Base-by-base conservation (phyloP, 2,113 vertebrate genomes). In the Chloebia gouldiae region DNA sequence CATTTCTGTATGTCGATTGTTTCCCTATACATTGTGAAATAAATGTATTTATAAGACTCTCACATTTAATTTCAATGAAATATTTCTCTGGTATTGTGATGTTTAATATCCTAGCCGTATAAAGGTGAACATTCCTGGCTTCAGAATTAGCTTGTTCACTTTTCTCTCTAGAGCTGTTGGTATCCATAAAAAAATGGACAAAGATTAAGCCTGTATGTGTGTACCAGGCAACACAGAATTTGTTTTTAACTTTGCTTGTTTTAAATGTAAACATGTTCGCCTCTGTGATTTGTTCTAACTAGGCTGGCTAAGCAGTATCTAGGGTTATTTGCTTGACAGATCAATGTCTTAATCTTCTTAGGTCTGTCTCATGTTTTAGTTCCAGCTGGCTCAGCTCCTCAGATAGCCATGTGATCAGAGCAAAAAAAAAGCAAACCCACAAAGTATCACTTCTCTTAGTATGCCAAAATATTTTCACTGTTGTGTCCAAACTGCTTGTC, bases 1-100 rank as follows among this genome's bases (percentile, higher is more conserved):
- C 79, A 81, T 84, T 95, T 94, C 91, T 90, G 54, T 95, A 90
- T 96, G 85, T 94, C 50, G 69, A 92, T 82, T 81, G 85, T 79
- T 94, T 84, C 90, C 92, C 82, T 93, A 68, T 35, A 95, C 77
- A 88, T 61, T 64, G 16, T 72, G 50, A 92, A 91, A 95, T 72
- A 81, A 51, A 92, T 53, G 64, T 94, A 88, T n/a, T 80, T 86
- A 50, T 33, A 80, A 95, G 73, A 86, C 50, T 85, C 35, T 90
- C 5, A 6, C 65, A 90, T 84, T 84, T 63, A 11, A 79, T 79
- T 92, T 79, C n/a, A 91, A 81, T 76, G 17, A 49, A 88, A 42
- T 77, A 84, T 37, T 95, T 77, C 21, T 91, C 28, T 79, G 24
- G 16, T 75, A 79, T 45, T 91, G 61, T 68, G 37, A 87, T 50